Evolutionary conservation across 2,113 vertebrate species (phyloP).

Genomic region (Nothocercus nigrocapillus): DNA sequence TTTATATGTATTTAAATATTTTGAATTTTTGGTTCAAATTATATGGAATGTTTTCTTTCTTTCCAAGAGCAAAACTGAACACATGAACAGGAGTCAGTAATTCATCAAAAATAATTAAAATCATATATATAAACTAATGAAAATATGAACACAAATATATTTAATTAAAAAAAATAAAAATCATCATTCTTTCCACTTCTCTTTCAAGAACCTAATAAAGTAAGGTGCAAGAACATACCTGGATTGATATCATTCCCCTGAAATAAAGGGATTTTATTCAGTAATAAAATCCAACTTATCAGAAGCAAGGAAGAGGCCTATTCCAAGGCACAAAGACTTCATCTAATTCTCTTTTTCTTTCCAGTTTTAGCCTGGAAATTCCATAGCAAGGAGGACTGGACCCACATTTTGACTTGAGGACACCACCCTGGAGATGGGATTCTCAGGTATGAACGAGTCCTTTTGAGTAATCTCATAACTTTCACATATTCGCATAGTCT

Average conservation of each 20-base stretch:
- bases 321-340: background rate
- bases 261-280: background rate
- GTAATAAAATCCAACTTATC: background rate
- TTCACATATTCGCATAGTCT: background rate
- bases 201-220: background rate
- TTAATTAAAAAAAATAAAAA: background rate
- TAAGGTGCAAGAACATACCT: background rate
- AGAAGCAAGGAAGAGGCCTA: background rate
- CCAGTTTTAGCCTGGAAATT: background rate
- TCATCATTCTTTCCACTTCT: background rate
- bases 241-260: background rate
- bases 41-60: background rate
- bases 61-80: background rate
- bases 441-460: background rate
- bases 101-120: background rate
- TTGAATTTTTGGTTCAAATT: conserved; percentile 12
- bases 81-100: background rate
- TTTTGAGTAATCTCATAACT: background rate
- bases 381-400: background rate
- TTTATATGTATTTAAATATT: conserved; percentile 1
- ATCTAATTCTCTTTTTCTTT: background rate
- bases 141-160: background rate
- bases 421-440: background rate
- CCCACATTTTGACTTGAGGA: too few relatives aligned
- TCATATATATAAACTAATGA: background rate